These are phyloP conservation scores for Limosa lapponica DNA, from an alignment of 2,797 vertebrate genomes.

Conservation along the genomic window DNA sequence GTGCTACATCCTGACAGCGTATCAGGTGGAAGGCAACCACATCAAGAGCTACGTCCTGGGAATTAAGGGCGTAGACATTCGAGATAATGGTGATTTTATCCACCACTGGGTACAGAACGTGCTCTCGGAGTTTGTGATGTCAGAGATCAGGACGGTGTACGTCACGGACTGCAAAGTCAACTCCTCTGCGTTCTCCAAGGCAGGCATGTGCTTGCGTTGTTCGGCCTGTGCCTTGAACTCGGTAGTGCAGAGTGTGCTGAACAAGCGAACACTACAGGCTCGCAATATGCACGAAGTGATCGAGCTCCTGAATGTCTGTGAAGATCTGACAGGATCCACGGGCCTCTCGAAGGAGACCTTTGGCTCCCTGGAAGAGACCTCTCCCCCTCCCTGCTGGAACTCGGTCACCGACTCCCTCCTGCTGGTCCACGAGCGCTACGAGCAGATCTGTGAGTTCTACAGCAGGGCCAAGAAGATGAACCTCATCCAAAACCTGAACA, in stretches of 20 bases:
- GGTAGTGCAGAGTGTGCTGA: constrained; percentile 93
- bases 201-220: constrained; percentile 91
- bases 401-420: constrained; percentile 92
- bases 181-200: constrained; percentile 87
- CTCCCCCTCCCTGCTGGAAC: constrained; percentile 94
- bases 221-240: constrained; percentile 94
- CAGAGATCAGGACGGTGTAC: constrained; percentile 95
- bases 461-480: constrained; percentile 94
- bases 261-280: constrained; percentile 94
- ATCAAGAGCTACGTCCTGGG: constrained; percentile 95
- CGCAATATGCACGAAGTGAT: constrained; percentile 95
- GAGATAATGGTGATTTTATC: constrained; percentile 92
- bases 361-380: constrained; percentile 87
- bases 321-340: constrained; percentile 89
- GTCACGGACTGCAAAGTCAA: constrained; percentile 93
- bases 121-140: constrained; percentile 98
- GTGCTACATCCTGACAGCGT: constrained; percentile 94
- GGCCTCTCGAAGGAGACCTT: constrained; percentile 85
- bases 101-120: constrained; percentile 99
- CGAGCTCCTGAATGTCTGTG: constrained; percentile 91
- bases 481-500: constrained; percentile 96
- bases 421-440: constrained; percentile 94
- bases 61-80: constrained; percentile 89
- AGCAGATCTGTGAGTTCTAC: constrained; percentile 96
- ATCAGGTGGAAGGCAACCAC: constrained; percentile 93